Evolutionary conservation across 2,113 vertebrate genomes (phyloP), one percentile per base, ranked within the genome.

Genomic region (Dipodomys merriami): DNA sequence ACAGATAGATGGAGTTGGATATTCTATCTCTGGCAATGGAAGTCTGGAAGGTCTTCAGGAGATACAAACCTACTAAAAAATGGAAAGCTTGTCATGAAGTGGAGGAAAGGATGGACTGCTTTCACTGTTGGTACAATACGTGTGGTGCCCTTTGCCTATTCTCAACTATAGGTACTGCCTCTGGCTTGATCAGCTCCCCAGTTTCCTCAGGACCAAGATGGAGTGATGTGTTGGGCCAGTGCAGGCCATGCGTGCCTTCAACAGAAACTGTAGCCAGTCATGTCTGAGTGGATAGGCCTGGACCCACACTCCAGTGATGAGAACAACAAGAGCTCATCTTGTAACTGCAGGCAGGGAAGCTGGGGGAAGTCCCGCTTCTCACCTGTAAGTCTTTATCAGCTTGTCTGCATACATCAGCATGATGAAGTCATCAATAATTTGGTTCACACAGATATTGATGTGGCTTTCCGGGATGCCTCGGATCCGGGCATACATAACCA

Each of bases 331-430:
- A 22, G 7, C 20, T 44, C 12, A 27, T 49, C 30, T 67, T 79
- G 29, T 27, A 33, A 60, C 57, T 30, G 79, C 74, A 68, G 5
- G 4, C 0, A 22, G 49, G 5, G 29, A 23, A 62, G 20, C 25
- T 1, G 0, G 83, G 46, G 44, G 15, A 46, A 65, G 2, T 9
- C 39, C 3, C 9, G 23, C 0, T 4, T 44, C 35, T 68, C 93
- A 99, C 99, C 99, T 99, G 98, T 99, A 99, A 60, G 98, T 98
- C 96, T 98, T 98, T 65, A 99, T 96, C 1, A 99, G 98, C 97
- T 98, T 99, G 96, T 99, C 98, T 0, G 99, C 98, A 0, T 99
- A 98, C 0, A 98, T 97, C 92, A 98, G 98, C 83, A 99, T 94
- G 29, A 99, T 98, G 93, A 99, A 97, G 1, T 99, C 99, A 0